Base-by-base conservation (phyloP, 2,113 vertebrate species). In the Bos indicus region DNA sequence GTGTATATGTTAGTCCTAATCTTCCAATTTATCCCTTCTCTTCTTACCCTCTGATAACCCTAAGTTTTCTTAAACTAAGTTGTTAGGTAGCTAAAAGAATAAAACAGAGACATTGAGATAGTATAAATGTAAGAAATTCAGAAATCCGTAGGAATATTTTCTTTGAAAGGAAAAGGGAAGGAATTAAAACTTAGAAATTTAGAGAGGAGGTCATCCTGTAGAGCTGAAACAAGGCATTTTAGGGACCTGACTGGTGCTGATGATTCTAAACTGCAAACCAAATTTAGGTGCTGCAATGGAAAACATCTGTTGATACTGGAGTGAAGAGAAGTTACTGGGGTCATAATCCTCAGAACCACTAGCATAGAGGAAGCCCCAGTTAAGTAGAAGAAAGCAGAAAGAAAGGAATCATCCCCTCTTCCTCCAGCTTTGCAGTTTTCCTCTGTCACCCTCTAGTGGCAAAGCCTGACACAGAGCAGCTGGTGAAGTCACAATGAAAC, bases 381-480 rank as follows among this genome's bases (percentile, higher is more conserved):
- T 11, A 81, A 78, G 54, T 4, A 40, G 23, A 26, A 74, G 54
- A 51, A 77, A 94, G 54, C 59, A 81, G n/a, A 87, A 60, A 83
- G 51, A 51, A 36, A 94, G 17, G 7, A 86, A 7, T 7, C 3
- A 26, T 3, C 1, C n/a, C 62, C 12, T 21, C 52, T 4, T 26
- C 43, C 64, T 77, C 36, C 28, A 80, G 40, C 25, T 6, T n/a
- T 57, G 64, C n/a, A 0, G 77, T 71, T 98, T 95, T 80, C 80
- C 94, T 98, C 94, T 97, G 64, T 77, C 90, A 4, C 95, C 97
- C 98, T 60, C 97, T 97, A 88, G 94, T 90, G 97, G 97, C 86
- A 57, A 62, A 84, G 48, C 17, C n/a, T 5, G 23, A 40, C 21
- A 64, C 13, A 48, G 67, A 46, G 91, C 46, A 0, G 16, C 33